phyloP scores from a whole-genome alignment of 2,797 vertebrate genomes.

The Novumbra hubbsi region DNA sequence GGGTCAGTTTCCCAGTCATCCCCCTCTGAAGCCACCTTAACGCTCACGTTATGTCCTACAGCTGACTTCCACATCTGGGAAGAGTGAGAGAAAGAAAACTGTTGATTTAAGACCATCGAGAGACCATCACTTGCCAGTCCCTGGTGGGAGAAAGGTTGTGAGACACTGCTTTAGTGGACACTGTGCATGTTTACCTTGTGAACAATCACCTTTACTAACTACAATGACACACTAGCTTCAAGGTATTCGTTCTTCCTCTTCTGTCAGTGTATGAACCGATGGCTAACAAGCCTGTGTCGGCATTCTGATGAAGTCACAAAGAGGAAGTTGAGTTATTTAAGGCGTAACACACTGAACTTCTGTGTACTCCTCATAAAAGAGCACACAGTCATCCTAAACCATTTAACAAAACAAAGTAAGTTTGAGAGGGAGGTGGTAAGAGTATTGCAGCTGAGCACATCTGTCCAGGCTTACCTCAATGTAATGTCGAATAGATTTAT shows the following conservation, averaged over 20 bases:
- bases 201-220: background rate
- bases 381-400: background rate
- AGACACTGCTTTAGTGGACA: background rate
- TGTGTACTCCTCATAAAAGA: conserved; percentile 48
- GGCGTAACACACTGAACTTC: conserved; percentile 26
- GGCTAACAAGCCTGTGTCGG: conserved; percentile 18
- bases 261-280: conserved; percentile 11
- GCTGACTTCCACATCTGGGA: conserved; percentile 94
- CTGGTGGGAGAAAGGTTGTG: background rate
- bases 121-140: background rate
- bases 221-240: background rate
- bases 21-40: conserved; percentile 77
- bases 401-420: background rate
- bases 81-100: background rate
- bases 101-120: background rate
- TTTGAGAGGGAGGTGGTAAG: background rate
- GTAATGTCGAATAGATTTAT: background rate
- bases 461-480: background rate
- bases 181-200: background rate
- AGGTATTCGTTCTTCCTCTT: background rate
- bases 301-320: conserved; percentile 46
- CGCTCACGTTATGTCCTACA: conserved; percentile 84
- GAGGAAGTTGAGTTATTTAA: conserved; percentile 53
- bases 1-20: conserved; percentile 99
- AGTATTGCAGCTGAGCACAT: background rate